phyloP scores from a whole-genome alignment of 2,797 vertebrate genomes.

The Malacoctenus gilli region DNA sequence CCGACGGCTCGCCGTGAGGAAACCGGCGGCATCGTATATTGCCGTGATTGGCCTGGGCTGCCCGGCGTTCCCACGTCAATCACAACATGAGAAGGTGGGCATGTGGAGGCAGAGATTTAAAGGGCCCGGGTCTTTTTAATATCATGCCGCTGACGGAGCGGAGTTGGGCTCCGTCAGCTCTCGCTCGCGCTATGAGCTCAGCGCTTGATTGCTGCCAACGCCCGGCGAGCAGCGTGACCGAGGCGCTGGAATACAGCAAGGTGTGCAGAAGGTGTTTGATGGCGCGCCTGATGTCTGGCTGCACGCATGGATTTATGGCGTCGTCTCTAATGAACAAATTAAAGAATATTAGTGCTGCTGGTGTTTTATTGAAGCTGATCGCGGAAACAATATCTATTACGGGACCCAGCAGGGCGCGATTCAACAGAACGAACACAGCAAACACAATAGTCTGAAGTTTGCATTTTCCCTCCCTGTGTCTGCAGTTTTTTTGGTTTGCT shows the following conservation, averaged over 20 bases:
- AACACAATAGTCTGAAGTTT: too few species aligned
- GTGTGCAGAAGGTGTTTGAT: background rate
- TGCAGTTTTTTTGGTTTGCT: too few species aligned
- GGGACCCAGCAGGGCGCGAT: too few species aligned
- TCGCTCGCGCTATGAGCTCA: slow-evolving; percentile 22
- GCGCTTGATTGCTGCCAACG: slow-evolving; percentile 14
- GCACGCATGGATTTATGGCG: background rate
- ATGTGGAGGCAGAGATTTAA: slow-evolving; percentile 71
- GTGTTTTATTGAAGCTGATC: background rate
- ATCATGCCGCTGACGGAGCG: slow-evolving; percentile 56
- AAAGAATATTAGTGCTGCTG: background rate
- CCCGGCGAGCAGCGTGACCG: slow-evolving; percentile 7
- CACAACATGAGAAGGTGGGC: slow-evolving; percentile 59
- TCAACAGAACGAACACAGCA: too few species aligned
- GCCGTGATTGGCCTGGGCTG: slow-evolving; percentile 62
- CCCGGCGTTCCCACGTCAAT: slow-evolving; percentile 71
- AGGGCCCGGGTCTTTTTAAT: slow-evolving; percentile 68
- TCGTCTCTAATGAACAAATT: too few species aligned
- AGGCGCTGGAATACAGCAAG: background rate
- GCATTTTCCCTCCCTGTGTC: too few species aligned
- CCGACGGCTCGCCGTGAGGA: slow-evolving; percentile 66
- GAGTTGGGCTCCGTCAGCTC: slow-evolving; percentile 33
- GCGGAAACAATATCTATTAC: background rate
- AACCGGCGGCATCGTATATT: slow-evolving; percentile 75
- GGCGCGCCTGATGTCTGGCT: background rate